Conservation (phyloP, 2,888 invertebrate genomes). For the Rosalia funebris region DNA sequence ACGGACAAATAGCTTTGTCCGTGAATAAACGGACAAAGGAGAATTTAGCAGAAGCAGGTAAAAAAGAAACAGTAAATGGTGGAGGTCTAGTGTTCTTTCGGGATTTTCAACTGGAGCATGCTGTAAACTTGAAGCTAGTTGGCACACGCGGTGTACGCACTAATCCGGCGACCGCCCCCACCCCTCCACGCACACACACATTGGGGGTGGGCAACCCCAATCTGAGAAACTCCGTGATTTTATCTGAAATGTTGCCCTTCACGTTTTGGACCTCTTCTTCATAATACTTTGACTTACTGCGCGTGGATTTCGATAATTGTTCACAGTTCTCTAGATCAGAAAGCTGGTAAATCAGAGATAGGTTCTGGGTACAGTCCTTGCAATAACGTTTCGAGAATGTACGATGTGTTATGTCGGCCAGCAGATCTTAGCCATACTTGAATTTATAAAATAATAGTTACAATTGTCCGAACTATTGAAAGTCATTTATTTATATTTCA, state of each 20-base stretch:
- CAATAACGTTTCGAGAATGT: too few species aligned
- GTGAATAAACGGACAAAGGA: too few species aligned
- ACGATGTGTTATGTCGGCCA: too few species aligned
- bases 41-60: constrained; percentile 36
- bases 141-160: constrained; percentile 55
- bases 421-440: too few species aligned
- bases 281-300: constrained; percentile 26
- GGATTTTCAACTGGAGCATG: constrained; percentile 39
- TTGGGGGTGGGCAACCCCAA: constrained; percentile 47
- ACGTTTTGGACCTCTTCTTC: constrained; percentile 28
- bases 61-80: constrained; percentile 30
- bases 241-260: constrained; percentile 50
- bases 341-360: constrained; percentile 9
- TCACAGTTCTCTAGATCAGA: constrained; percentile 21
- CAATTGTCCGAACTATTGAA: too few species aligned
- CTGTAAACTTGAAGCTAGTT: constrained; percentile 40
- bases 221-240: constrained; percentile 56
- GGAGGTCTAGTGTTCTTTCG: constrained; percentile 33
- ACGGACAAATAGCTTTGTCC: too few species aligned
- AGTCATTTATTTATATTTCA: too few species aligned
- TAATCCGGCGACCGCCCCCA: constrained; percentile 53
- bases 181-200: constrained; percentile 43
- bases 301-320: constrained; percentile 26
- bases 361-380: constrained; percentile 17
- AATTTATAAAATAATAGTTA: too few species aligned